Evolutionary conservation across 2,797 vertebrate genomes (phyloP), one percentile per base, ranked within the genome.

Genomic region (Cryptoprocta ferox): DNA sequence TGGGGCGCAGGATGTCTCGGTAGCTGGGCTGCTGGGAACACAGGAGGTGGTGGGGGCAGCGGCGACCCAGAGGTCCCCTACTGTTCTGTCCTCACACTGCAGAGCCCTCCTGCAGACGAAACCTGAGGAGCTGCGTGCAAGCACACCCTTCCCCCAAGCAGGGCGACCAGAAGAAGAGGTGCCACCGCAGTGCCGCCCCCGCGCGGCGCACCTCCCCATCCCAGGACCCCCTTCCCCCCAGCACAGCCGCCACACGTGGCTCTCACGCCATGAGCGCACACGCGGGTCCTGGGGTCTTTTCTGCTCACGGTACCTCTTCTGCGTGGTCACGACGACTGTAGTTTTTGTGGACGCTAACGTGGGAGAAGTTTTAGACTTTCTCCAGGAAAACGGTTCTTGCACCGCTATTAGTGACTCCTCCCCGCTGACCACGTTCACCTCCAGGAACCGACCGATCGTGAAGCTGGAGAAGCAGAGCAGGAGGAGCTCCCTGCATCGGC

Each of bases 391-490:
- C 0, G 99, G 99, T 3, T 95, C 78, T 0, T 94, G 97, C 32
- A 99, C 98, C 75, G 98, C 98, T 93, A 99, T 97, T 24, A 99
- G 96, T 2, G 85, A 97, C 98, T 99, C 99, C 92, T 99, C 99
- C 3, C 98, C 95, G 70, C 98, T 99, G 82, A 96, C 97, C 48
- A 99, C 99, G 0, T 94, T 99, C 89, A 99, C 99, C 97, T 99
- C 99, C 76, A 99, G 97, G 97, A 98, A 98, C 92, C 99, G 99
- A 95, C 99, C 99, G 0, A 99, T 99, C 98, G 99, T 98, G 98
- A 99, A 99, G 63, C 98, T 98, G 61, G 99, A 98, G 98, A 99
- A 99, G 94, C 99, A 99, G 94, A 99, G 99, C 95, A 99, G 97
- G 9, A 99, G 98, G 30, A 99, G 99, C 95, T 99, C 99, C 59